Conservation (phyloP, 1,140 invertebrate genomes). For the Drosophila erecta region DNA sequence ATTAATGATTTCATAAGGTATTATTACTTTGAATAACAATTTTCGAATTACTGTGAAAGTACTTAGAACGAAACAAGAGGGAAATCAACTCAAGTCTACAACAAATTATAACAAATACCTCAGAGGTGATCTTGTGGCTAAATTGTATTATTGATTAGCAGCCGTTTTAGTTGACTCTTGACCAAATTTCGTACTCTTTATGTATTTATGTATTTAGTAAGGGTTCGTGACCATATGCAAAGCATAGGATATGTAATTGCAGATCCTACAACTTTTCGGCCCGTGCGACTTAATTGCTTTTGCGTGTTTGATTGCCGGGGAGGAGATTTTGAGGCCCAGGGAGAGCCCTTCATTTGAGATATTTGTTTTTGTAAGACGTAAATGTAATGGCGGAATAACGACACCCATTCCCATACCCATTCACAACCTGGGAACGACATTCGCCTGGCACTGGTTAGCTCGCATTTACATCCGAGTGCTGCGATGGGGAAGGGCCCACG, state of each 20-base stretch:
- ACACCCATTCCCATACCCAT: slow-evolving; percentile 29
- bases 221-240: neutral
- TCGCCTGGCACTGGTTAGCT: slow-evolving; percentile 23
- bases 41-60: too few species aligned
- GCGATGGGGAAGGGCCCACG: neutral
- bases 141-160: neutral
- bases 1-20: too few species aligned
- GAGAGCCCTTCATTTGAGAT: slow-evolving; percentile 15
- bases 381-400: slow-evolving; percentile 42
- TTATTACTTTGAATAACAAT: too few species aligned
- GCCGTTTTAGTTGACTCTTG: neutral
- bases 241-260: slow-evolving; percentile 15
- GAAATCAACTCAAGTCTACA: too few species aligned
- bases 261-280: slow-evolving; percentile 13
- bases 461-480: slow-evolving; percentile 15
- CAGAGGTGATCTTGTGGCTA: too few species aligned
- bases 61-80: too few species aligned
- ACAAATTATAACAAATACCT: too few species aligned
- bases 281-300: slow-evolving; percentile 38
- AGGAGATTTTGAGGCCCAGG: neutral
- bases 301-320: slow-evolving; percentile 35
- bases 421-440: slow-evolving; percentile 20
- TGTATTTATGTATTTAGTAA: neutral
- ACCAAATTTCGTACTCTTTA: too few species aligned
- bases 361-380: slow-evolving; percentile 39